A percentile compares a stretch with the other conserved stretches of the same genome.
These are phyloP conservation scores for Oscheius sp. DNA, from an alignment of 2,888 invertebrate species.

Conservation along the genomic window DNA sequence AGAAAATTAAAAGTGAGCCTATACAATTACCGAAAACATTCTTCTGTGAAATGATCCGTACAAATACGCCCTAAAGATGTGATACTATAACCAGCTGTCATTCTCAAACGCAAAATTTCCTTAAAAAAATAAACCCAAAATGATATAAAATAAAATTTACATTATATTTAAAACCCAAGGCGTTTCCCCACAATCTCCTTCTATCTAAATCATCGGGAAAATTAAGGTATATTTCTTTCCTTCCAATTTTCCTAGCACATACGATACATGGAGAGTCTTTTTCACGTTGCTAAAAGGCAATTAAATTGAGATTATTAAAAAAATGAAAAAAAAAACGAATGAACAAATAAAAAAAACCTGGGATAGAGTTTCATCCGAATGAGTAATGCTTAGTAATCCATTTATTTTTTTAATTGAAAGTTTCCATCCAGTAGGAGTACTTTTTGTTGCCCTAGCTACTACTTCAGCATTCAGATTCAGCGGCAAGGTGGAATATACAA, in stretches of 20 bases:
- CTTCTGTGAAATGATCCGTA: conserved; percentile 56
- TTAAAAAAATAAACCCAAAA: conserved; percentile 4
- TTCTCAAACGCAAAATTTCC: conserved; percentile 40
- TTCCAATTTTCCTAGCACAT: conserved; percentile 45
- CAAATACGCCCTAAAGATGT: conserved; percentile 43
- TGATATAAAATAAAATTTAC: conserved; percentile 24
- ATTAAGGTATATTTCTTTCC: conserved; percentile 54
- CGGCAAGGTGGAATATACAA: conserved; percentile 28
- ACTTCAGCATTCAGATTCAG: conserved; percentile 26
- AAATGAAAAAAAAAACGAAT: not conserved
- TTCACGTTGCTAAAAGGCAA: not conserved
- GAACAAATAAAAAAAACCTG: not conserved
- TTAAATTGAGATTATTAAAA: not conserved
- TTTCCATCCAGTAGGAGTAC: not conserved
- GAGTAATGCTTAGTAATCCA: conserved; percentile 17
- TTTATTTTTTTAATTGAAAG: conserved; percentile 6
- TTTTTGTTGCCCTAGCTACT: conserved; percentile 14
- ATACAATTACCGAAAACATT: conserved; percentile 40
- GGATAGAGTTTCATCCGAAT: not conserved
- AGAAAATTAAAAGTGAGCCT: not conserved
- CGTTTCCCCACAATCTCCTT: conserved; percentile 54
- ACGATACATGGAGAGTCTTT: conserved; percentile 38
- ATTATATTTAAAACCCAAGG: conserved; percentile 56
- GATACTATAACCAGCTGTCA: conserved; percentile 5
- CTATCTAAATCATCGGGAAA: conserved; percentile 58